These are phyloP conservation scores for Chironomus striatipennis DNA, from an alignment of 1,140 invertebrate genomes.

Conservation along the genomic window DNA sequence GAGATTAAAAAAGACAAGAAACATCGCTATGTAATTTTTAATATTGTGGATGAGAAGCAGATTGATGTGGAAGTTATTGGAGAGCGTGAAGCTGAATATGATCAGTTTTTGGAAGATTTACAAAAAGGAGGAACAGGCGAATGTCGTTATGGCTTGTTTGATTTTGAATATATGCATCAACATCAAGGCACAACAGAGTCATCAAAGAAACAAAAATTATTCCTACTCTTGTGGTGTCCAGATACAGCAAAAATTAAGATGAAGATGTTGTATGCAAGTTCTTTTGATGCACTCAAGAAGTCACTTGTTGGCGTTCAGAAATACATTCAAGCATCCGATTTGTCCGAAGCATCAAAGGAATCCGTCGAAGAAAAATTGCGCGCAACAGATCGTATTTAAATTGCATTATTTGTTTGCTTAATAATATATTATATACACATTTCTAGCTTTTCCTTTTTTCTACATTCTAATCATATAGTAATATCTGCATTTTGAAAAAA, in stretches of 20 bases:
- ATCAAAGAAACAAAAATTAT: conserved; percentile 61
- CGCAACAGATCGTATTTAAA: conserved; percentile 48
- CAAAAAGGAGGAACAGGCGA: conserved; percentile 55
- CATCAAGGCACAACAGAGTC: conserved; percentile 60
- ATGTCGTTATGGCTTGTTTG: conserved; percentile 63
- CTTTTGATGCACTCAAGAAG: conserved; percentile 67
- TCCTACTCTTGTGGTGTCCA: conserved; percentile 69
- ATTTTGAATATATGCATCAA: conserved; percentile 64
- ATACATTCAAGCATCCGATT: conserved; percentile 65
- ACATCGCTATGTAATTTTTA: conserved; percentile 64
- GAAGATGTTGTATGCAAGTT: conserved; percentile 74
- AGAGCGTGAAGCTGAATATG: conserved; percentile 54
- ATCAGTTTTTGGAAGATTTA: conserved; percentile 58
- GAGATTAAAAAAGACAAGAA: conserved; percentile 71
- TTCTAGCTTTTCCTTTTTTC: not conserved
- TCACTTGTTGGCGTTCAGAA: conserved; percentile 66
- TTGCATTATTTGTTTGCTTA: not conserved
- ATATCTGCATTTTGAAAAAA: too few relatives aligned
- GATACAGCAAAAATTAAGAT: conserved; percentile 69
- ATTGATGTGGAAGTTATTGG: conserved; percentile 57
- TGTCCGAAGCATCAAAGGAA: conserved; percentile 57
- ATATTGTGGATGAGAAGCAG: conserved; percentile 63
- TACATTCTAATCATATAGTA: not conserved
- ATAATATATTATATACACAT: not conserved
- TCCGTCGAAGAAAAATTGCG: conserved; percentile 58